These are phyloP conservation scores for Barbus barbus DNA, from an alignment of 2,113 vertebrate species.

Conservation along the genomic window DNA sequence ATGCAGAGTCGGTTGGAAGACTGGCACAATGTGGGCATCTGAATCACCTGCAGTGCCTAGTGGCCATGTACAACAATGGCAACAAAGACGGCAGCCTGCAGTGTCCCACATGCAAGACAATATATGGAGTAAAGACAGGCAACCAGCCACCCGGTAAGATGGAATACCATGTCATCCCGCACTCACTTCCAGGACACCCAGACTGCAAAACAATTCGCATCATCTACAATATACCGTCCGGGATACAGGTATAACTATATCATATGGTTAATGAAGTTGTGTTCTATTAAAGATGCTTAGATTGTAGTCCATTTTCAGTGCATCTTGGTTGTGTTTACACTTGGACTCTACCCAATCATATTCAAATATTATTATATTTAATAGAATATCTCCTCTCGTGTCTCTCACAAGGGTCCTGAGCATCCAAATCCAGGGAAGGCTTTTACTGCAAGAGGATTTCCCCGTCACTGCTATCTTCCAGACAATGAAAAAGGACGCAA, in stretches of 20 bases:
- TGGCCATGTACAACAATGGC: slow-evolving; percentile 96
- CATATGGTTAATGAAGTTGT: neutral
- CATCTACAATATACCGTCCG: slow-evolving; percentile 93
- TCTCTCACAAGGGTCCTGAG: slow-evolving; percentile 81
- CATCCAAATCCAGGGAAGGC: slow-evolving; percentile 91
- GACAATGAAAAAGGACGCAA: slow-evolving; percentile 94
- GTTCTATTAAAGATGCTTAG: neutral
- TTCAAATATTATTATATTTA: neutral
- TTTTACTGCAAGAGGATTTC: slow-evolving; percentile 93
- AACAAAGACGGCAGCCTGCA: slow-evolving; percentile 98
- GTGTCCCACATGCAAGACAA: slow-evolving; percentile 96
- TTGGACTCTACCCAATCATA: neutral
- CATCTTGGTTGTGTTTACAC: too few species aligned
- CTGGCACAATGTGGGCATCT: slow-evolving; percentile 86
- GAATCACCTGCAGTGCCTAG: slow-evolving; percentile 92
- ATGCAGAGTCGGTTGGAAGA: slow-evolving; percentile 86
- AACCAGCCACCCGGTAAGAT: slow-evolving; percentile 96
- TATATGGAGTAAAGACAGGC: slow-evolving; percentile 94
- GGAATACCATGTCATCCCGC: slow-evolving; percentile 96
- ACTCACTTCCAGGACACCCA: slow-evolving; percentile 88
- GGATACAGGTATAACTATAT: slow-evolving; percentile 83
- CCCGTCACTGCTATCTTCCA: slow-evolving; percentile 93
- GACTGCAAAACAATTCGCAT: slow-evolving; percentile 94
- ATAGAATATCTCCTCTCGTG: neutral
- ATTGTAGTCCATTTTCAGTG: neutral